phyloP scores from a whole-genome alignment of 2,888 invertebrate genomes.

The Sinohyriopsis cumingii region DNA sequence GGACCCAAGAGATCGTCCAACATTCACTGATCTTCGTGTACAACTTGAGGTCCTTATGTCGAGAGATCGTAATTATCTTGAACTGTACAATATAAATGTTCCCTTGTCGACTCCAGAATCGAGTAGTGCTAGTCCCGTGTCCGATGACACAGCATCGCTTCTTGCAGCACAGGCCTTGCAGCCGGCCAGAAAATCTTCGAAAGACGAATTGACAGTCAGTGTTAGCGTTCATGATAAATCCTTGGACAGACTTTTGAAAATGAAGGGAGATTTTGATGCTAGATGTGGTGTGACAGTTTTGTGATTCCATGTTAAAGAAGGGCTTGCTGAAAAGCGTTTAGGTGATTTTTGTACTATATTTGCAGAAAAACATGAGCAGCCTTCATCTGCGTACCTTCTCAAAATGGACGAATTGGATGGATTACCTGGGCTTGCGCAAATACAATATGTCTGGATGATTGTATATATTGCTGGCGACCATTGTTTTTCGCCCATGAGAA shows the following conservation, averaged over 20 bases:
- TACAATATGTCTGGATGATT: no score
- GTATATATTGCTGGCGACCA: no score
- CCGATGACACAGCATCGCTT: conserved; percentile 41
- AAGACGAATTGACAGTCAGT: conserved; percentile 47
- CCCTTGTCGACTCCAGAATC: conserved; percentile 61
- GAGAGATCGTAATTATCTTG: conserved; percentile 64
- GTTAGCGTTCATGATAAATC: conserved; percentile 57
- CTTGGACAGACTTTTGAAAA: conserved; percentile 47
- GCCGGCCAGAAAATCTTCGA: conserved; percentile 31
- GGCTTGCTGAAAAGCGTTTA: no score
- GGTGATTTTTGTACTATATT: no score
- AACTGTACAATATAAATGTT: conserved; percentile 67
- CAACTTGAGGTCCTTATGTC: conserved; percentile 63
- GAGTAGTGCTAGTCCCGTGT: conserved; percentile 50
- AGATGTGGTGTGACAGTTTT: conserved; percentile 34
- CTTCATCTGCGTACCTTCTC: no score
- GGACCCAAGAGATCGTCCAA: conserved; percentile 60
- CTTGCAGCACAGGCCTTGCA: conserved; percentile 36
- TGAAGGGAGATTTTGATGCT: conserved; percentile 43
- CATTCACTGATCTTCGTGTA: conserved; percentile 62
- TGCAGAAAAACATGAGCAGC: no score
- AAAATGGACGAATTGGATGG: no score
- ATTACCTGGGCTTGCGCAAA: no score
- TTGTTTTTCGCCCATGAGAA: no score
- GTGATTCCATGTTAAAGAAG: conserved; percentile 8